phyloP scores from a whole-genome alignment of 2,888 invertebrate species.

The Ochropleura leucogaster region DNA sequence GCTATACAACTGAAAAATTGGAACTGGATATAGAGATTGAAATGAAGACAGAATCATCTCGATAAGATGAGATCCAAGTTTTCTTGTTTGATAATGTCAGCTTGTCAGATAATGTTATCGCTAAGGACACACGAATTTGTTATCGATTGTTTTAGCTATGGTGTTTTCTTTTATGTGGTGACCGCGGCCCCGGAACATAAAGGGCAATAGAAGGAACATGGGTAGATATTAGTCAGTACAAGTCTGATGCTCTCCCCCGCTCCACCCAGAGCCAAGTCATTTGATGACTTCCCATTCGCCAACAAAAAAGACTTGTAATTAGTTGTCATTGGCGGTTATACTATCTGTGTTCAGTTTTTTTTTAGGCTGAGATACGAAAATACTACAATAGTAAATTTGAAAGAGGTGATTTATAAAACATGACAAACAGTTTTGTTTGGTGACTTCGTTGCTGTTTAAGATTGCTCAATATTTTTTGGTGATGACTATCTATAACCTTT shows the following conservation, averaged over 20 bases:
- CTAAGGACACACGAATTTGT: not conserved
- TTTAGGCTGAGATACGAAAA: slow-evolving; percentile 11
- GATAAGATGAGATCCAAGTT: slow-evolving; percentile 57
- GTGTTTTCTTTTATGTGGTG: not conserved
- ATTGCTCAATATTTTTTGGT: slow-evolving; percentile 20
- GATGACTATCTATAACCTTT: not conserved
- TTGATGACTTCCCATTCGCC: too few species aligned
- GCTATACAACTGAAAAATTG: slow-evolving; percentile 47
- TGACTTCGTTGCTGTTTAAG: not conserved
- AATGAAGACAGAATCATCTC: slow-evolving; percentile 39
- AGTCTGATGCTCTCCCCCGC: too few species aligned
- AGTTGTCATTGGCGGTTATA: not conserved
- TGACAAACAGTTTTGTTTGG: not conserved
- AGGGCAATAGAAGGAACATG: too few species aligned
- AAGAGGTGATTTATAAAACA: not conserved
- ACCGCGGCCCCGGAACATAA: too few species aligned
- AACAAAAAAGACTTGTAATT: not conserved
- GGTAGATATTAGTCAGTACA: too few species aligned
- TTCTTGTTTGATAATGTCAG: slow-evolving; percentile 51
- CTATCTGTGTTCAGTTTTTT: not conserved
- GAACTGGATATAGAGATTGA: slow-evolving; percentile 60
- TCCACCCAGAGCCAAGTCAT: too few species aligned
- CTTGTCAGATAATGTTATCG: slow-evolving; percentile 42
- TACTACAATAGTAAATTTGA: slow-evolving; percentile 8
- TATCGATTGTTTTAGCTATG: not conserved